Evolutionary conservation across 2,888 invertebrate genomes (phyloP), one percentile per base, ranked within the genome.

Genomic region (Neoascia interrupta): DNA sequence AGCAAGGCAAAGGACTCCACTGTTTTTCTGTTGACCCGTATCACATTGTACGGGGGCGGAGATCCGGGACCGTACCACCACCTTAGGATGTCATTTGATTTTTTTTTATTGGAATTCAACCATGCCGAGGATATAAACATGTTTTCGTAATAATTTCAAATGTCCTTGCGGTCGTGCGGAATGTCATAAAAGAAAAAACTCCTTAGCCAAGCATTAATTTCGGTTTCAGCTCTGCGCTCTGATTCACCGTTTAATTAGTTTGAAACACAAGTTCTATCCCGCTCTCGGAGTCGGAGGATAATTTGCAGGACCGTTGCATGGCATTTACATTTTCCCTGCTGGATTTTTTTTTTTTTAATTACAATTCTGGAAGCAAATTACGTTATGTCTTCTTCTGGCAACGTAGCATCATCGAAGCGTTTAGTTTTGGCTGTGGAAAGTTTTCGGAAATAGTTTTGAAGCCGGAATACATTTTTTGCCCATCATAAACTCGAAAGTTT

Each of bases 191-290:
- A n/a, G n/a, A 8, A 4, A 43, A 11, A 31, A 69, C 8, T 21
- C 31, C 51, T 41, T 39, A 39, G 23, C 11, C 68, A 68, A 31
- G 16, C 31, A 23, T 8, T 68, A 15, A 26, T 37, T 61, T 34
- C 19, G 23, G 51, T 15, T 18, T 45, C 18, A 2, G 34, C 19
- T 66, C 41, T 28, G 49, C 54, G 54, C 58, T 58, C 68, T 58
- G 58, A 69, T 69, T 58, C 58, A 69, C 58, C 58, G 34, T 49
- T 69, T 69, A 69, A 69, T 69, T 69, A 69, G 51, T 41, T 66
- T 45, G 47, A 69, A 69, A 51, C 49, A 8, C 3, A 3, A 2
- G 16, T 23, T n/a, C 18, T 23, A 4, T n/a, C 3, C 13, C 6
- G 0, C 3, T 3, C 8, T n/a, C 47, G 1, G 3, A 37, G 16